Evolutionary conservation across 2,888 invertebrate species (phyloP).

Genomic region (Perizoma affinitatum): DNA sequence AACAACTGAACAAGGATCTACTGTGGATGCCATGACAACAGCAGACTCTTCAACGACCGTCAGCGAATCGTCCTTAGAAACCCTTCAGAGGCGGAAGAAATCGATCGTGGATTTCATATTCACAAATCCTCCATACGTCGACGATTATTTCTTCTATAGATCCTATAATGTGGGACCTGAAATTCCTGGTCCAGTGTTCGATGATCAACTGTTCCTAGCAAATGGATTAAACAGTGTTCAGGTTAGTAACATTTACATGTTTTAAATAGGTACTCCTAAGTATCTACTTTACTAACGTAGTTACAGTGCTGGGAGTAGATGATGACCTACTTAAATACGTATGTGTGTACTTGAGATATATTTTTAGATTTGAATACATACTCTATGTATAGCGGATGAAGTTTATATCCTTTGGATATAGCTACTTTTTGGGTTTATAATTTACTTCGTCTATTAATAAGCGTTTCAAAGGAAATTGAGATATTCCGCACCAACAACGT

Average conservation of each 20-base stretch:
- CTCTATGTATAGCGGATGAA: no score
- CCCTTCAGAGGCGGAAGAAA: constrained; percentile 67
- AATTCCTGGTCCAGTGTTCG: constrained; percentile 47
- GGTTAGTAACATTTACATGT: constrained; percentile 48
- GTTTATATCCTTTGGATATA: no score
- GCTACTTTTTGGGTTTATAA: no score
- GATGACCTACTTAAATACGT: no score
- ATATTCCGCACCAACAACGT: no score
- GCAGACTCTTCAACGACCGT: constrained; percentile 40
- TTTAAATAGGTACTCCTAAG: no score
- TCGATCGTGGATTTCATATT: constrained; percentile 74
- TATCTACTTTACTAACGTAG: no score
- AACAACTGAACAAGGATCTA: constrained; percentile 28
- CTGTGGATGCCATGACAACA: constrained; percentile 39
- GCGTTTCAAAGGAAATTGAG: no score
- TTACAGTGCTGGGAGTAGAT: no score
- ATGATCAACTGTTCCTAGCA: constrained; percentile 68
- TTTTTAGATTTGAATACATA: no score
- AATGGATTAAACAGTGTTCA: constrained; percentile 74
- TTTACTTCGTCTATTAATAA: no score
- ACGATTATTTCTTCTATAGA: constrained; percentile 68
- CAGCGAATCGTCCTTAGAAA: constrained; percentile 59
- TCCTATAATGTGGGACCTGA: constrained; percentile 67
- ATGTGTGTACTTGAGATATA: no score
- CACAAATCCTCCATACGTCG: constrained; percentile 67